A percentile compares a stretch with the other conserved stretches of the same genome.
Evolutionary conservation across 2,888 invertebrate genomes (phyloP).

Genomic region (Rugalucina vietnamica): DNA sequence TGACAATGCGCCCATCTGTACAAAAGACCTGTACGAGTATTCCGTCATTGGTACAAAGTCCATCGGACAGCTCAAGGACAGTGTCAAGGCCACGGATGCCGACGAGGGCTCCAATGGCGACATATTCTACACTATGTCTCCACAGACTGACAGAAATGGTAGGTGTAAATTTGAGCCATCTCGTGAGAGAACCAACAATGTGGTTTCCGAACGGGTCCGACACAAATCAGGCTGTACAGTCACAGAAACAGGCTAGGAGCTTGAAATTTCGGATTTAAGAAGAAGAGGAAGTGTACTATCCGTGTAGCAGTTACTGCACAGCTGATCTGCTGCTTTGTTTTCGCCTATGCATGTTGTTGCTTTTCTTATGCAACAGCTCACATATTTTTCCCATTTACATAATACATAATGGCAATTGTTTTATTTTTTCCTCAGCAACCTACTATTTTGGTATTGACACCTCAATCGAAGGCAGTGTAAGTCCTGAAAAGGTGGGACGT

Average conservation of each 20-base stretch:
- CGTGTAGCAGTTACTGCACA: too few species aligned
- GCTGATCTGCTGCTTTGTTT: too few species aligned
- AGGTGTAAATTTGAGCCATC: too few species aligned
- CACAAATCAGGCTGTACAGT: too few species aligned
- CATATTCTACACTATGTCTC: constrained; percentile 54
- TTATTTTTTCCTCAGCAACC: background rate
- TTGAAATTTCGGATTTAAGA: too few species aligned
- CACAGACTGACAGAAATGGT: constrained; percentile 28
- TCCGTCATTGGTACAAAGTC: constrained; percentile 64
- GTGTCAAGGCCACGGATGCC: constrained; percentile 65
- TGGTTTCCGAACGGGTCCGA: too few species aligned
- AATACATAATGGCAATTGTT: background rate
- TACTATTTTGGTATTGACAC: constrained; percentile 30
- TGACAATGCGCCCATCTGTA: constrained; percentile 68
- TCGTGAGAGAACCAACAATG: too few species aligned
- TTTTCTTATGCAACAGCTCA: too few species aligned
- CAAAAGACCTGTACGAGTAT: constrained; percentile 60
- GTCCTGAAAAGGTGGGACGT: constrained; percentile 12
- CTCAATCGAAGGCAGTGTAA: background rate
- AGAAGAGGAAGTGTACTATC: too few species aligned
- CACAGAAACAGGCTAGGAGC: too few species aligned
- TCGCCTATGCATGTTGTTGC: too few species aligned
- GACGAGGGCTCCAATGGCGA: constrained; percentile 69
- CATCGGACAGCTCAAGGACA: constrained; percentile 52
- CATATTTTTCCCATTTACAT: background rate